These are phyloP conservation scores for Margaritifera margaritifera DNA, from an alignment of 2,888 invertebrate species.

Conservation along the genomic window DNA sequence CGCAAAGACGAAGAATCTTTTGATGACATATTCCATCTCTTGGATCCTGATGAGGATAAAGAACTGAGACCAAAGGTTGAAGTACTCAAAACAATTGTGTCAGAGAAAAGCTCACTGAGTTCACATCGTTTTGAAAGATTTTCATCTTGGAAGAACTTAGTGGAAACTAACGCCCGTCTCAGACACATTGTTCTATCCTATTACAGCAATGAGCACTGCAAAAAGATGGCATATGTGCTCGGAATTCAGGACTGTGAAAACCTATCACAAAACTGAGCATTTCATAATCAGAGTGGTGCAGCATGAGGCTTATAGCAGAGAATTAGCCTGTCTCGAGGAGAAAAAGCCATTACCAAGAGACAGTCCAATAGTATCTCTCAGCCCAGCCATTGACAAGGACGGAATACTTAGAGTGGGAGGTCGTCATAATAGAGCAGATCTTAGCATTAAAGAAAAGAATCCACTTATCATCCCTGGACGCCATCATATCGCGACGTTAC, in stretches of 20 bases:
- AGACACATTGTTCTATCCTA: constrained; percentile 1
- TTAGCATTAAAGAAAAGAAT: constrained; percentile 10
- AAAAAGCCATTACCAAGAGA: constrained; percentile 8
- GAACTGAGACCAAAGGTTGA: constrained; percentile 20
- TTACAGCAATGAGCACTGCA: background rate
- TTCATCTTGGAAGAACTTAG: constrained; percentile 25
- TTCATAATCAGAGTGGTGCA: constrained; percentile 24
- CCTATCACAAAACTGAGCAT: constrained; percentile 7
- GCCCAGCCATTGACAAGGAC: constrained; percentile 18
- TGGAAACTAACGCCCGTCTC: constrained; percentile 7
- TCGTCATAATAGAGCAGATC: constrained; percentile 8
- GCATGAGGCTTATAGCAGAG: constrained; percentile 15
- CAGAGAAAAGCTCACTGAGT: background rate
- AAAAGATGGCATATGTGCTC: constrained; percentile 21
- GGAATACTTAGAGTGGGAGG: constrained; percentile 31
- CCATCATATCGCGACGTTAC: constrained; percentile 20
- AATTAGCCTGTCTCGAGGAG: constrained; percentile 6
- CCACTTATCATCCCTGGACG: constrained; percentile 19
- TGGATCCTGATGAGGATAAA: constrained; percentile 15
- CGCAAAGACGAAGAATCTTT: background rate
- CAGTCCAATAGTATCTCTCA: constrained; percentile 16
- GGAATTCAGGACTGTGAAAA: background rate
- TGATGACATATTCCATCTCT: constrained; percentile 6
- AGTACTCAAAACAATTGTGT: constrained; percentile 1
- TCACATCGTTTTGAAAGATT: constrained; percentile 23